Evolutionary conservation across 2,113 vertebrate species (phyloP).

Genomic region (Rhabdomys dilectus): DNA sequence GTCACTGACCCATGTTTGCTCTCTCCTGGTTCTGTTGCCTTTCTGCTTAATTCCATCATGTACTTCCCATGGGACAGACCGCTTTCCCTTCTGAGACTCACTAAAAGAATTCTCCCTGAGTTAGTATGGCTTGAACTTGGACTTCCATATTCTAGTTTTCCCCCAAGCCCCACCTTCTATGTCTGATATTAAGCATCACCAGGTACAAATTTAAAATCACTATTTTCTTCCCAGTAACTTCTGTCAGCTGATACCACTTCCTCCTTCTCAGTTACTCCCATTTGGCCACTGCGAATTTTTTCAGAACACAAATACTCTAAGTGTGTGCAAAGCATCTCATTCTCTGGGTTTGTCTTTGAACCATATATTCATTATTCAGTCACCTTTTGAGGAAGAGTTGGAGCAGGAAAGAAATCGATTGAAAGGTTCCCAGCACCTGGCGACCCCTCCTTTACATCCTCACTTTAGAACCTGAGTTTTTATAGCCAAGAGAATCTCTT

Average conservation of each 20-base stretch:
- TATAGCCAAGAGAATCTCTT: conserved; percentile 31
- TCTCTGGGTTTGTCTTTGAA: not conserved
- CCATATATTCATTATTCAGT: not conserved
- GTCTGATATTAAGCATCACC: not conserved
- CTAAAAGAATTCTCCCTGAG: conserved; percentile 24
- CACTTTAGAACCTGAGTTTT: conserved; percentile 15
- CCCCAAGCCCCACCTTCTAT: not conserved
- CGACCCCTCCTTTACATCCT: not conserved
- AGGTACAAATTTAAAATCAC: conserved; percentile 26
- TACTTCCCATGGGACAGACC: not conserved
- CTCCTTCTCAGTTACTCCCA: not conserved
- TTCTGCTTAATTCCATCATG: conserved; percentile 12
- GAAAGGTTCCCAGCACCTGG: not conserved
- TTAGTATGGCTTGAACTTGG: conserved; percentile 33
- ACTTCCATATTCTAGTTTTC: conserved; percentile 9
- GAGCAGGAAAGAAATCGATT: not conserved
- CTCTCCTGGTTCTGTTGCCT: conserved; percentile 16
- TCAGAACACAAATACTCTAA: not conserved
- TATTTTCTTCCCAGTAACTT: not conserved
- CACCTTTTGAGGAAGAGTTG: not conserved
- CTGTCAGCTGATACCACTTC: not conserved
- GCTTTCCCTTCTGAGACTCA: conserved; percentile 24
- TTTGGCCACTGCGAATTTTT: not conserved
- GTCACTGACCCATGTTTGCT: not conserved
- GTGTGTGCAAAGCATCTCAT: not conserved